Evolutionary conservation across 2,113 vertebrate species (phyloP).

Genomic region (Azemiops feae): DNA sequence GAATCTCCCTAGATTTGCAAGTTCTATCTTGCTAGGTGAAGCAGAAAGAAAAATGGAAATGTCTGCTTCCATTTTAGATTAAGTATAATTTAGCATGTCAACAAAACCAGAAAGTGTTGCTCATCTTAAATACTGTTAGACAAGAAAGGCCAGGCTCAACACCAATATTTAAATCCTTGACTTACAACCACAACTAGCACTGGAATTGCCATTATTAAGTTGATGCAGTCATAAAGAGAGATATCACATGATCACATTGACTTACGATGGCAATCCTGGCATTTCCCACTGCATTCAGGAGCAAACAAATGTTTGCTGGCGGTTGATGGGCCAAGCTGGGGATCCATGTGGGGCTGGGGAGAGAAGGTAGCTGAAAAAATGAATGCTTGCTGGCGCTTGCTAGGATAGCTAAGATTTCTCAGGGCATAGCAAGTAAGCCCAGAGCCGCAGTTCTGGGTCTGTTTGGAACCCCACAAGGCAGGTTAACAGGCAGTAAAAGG

Average conservation of each 20-base stretch:
- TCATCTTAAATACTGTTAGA: not conserved
- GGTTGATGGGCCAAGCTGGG: not conserved
- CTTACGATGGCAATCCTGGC: not conserved
- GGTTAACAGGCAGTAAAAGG: not conserved
- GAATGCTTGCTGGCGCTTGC: not conserved
- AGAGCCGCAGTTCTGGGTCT: not conserved
- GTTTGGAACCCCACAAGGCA: not conserved
- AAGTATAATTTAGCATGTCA: not conserved
- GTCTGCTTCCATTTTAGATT: not conserved
- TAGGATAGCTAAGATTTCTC: not conserved
- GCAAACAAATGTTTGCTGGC: not conserved
- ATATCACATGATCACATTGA: not conserved
- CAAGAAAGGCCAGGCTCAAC: not conserved
- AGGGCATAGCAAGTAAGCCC: not conserved
- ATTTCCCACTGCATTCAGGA: not conserved
- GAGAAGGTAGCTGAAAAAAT: not conserved
- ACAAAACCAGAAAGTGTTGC: not conserved
- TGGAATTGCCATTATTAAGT: not conserved
- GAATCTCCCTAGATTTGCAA: not conserved
- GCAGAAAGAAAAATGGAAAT: not conserved
- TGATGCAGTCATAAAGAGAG: not conserved
- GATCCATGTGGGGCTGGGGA: not conserved
- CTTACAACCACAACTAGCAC: not conserved
- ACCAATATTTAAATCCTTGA: not conserved
- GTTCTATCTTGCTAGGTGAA: not conserved